These are phyloP conservation scores for Leptopilina syphax DNA, from an alignment of 2,888 invertebrate species.

Conservation along the genomic window DNA sequence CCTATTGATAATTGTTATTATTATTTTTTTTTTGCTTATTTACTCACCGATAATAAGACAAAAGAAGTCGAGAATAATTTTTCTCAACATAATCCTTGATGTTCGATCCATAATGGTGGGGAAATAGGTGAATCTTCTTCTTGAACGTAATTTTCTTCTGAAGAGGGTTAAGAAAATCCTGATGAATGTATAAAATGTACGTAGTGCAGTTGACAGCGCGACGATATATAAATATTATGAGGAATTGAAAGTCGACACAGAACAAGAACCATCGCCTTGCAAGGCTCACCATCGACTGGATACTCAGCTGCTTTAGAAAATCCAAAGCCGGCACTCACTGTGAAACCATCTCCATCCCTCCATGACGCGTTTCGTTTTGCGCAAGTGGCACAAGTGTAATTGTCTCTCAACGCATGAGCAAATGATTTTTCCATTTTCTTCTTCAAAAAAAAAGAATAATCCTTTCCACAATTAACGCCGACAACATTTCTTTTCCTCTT, in stretches of 20 bases:
- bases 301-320: slow-evolving; percentile 21
- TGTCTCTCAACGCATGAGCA: slow-evolving; percentile 17
- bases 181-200: slow-evolving; percentile 18
- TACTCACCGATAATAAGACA: slow-evolving; percentile 29
- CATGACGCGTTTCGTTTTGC: slow-evolving; percentile 7
- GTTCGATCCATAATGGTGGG: slow-evolving; percentile 20
- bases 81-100: slow-evolving; percentile 38
- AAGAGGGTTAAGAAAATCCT: slow-evolving; percentile 29
- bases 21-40: neutral
- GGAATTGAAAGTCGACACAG: neutral
- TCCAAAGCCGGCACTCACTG: slow-evolving; percentile 19
- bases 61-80: slow-evolving; percentile 30
- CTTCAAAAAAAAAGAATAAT: neutral
- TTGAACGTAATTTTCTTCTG: slow-evolving; percentile 15
- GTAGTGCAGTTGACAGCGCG: slow-evolving; percentile 32
- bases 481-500: too few species aligned
- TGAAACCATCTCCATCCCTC: slow-evolving; percentile 7
- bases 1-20: too few species aligned
- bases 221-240: slow-evolving; percentile 30
- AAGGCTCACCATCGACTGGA: slow-evolving; percentile 25
- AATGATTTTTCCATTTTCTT: neutral
- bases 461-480: neutral
- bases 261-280: slow-evolving; percentile 26
- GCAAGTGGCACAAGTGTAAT: slow-evolving; percentile 14
- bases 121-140: neutral